These are phyloP conservation scores for Colletes latitarsis DNA, from an alignment of 1,140 invertebrate species.

Conservation along the genomic window DNA sequence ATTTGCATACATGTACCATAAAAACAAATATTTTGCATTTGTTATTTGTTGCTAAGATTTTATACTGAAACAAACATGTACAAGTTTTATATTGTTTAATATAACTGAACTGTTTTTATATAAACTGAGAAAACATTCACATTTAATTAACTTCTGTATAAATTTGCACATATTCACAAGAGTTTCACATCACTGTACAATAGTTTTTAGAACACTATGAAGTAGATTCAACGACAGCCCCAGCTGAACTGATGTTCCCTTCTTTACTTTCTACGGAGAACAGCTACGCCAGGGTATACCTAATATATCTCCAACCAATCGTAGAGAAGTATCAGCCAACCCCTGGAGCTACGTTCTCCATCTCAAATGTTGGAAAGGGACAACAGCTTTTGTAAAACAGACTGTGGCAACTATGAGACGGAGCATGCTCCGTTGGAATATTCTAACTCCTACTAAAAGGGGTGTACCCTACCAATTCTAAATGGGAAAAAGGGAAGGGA, in stretches of 20 bases:
- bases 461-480: constrained; percentile 49
- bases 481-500: constrained; percentile 51
- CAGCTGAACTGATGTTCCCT: constrained; percentile 67
- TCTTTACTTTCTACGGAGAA: constrained; percentile 59
- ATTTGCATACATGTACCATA: too few species aligned
- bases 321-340: constrained; percentile 54
- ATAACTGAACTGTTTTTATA: not conserved
- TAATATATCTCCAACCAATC: constrained; percentile 57
- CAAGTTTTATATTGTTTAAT: not conserved
- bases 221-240: constrained; percentile 35
- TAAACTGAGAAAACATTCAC: not conserved
- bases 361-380: constrained; percentile 66
- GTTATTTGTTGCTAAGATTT: not conserved
- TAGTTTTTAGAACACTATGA: constrained; percentile 28
- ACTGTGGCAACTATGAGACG: constrained; percentile 54
- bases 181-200: constrained; percentile 19
- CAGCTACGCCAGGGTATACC: constrained; percentile 45
- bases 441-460: constrained; percentile 65
- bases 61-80: not conserved
- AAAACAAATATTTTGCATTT: too few species aligned
- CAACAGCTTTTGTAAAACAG: constrained; percentile 35
- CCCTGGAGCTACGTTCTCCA: constrained; percentile 55
- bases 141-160: not conserved
- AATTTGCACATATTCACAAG: not conserved
- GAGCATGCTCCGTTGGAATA: constrained; percentile 62